Evolutionary conservation across 2,797 vertebrate species (phyloP), one percentile per base, ranked within the genome.

Genomic region (Pagetopsis macropterus): DNA sequence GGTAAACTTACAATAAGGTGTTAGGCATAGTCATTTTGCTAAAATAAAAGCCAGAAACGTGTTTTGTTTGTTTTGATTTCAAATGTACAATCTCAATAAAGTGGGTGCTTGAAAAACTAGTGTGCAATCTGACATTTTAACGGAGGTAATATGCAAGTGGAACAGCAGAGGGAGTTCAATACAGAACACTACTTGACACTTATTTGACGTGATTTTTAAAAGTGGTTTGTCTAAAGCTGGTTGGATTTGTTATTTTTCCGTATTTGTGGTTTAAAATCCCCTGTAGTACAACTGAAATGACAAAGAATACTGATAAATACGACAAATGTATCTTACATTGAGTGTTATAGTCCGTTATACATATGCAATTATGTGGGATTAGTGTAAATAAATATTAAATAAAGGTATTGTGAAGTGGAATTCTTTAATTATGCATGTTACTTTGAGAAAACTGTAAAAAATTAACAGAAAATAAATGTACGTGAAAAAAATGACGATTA

Each of bases 361-460:
- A 17, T 55, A 4, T 56, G 1, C 31, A 40, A 17, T 59, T 73
- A 9, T 82, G 50, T 68, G 50, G 61, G 60, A 66, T 88, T 89
- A 74, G 68, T 87, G 69, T 88, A 87, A 92, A 93, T 91, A 92
- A 90, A 91, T 45, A 64, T 85, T 82, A 78, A 49, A 65, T 67
- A 55, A 55, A 59, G 43, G 33, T 40, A 43, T 55, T 52, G 8
- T 69, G 58, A 71, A 56, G 16, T 80, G 7, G 17, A 31, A 17
- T 76, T 65, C 65, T 67, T 67, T 37, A 9, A 44, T 65, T 59
- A 9, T 56, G 1, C 1, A 57, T 44, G 11, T 19, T 3, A 48
- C 3, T 58, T 41, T 40, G 2, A 49, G 27, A 56, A 37, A 56
- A 43, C 0, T 13, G 6, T 40, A 27, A 27, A 27, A 27, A 27